phyloP scores from a whole-genome alignment of 1,140 invertebrate genomes.

The Lepidurus packardi region DNA sequence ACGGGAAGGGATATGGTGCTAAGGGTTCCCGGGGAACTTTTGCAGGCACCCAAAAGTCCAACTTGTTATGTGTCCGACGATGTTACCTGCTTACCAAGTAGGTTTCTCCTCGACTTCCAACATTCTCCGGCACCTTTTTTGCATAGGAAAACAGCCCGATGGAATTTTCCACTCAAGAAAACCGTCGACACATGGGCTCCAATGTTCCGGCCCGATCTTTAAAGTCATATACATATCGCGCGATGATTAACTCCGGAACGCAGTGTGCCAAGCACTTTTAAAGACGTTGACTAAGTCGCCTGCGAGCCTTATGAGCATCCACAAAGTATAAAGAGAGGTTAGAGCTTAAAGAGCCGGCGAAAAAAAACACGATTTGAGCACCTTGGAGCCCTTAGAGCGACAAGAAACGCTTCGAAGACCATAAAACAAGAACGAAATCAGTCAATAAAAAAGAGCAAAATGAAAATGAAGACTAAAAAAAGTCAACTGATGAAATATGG shows the following conservation, averaged over 20 bases:
- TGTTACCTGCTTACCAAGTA: conserved; percentile 21
- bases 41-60: conserved; percentile 7
- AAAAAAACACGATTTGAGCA: background rate
- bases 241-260: conserved; percentile 4
- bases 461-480: background rate
- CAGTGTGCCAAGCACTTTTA: background rate
- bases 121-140: conserved; percentile 21
- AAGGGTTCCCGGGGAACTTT: conserved; percentile 17
- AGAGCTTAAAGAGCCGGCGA: background rate
- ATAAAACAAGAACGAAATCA: too few species aligned
- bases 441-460: background rate
- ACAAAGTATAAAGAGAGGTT: background rate
- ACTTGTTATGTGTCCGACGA: conserved; percentile 12
- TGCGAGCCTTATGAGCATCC: background rate
- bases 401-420: too few species aligned
- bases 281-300: background rate
- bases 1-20: conserved; percentile 8
- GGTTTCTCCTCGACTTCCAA: conserved; percentile 11
- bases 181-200: conserved; percentile 20
- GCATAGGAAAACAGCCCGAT: conserved; percentile 15
- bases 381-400: background rate
- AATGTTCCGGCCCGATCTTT: background rate
- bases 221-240: background rate
- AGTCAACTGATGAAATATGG: conserved; percentile 15
- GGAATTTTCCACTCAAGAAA: conserved; percentile 20